Percentiles rank a stretch among this genome's conserved stretches.
These are phyloP conservation scores for Temnothorax rugatulus DNA, from an alignment of 2,888 invertebrate species.

Conservation along the genomic window DNA sequence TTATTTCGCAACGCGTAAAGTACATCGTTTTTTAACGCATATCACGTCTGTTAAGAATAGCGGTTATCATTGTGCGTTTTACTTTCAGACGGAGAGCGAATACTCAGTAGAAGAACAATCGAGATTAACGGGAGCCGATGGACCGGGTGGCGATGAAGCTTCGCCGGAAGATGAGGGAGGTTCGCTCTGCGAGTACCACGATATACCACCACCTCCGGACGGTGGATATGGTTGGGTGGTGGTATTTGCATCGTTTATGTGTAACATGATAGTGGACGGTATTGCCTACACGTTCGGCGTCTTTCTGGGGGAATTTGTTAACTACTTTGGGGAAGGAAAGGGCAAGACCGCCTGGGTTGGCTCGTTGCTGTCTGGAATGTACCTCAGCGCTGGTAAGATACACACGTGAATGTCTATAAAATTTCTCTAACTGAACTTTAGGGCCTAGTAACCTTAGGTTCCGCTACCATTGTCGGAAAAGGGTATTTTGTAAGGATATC, in stretches of 20 bases:
- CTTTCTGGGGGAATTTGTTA: slow-evolving; percentile 93
- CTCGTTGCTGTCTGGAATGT: slow-evolving; percentile 97
- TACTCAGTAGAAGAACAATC: slow-evolving; percentile 95
- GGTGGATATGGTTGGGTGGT: slow-evolving; percentile 98
- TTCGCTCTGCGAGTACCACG: slow-evolving; percentile 91
- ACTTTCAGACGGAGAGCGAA: slow-evolving; percentile 93
- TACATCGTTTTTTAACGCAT: neutral
- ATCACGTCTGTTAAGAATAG: neutral
- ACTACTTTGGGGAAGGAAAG: slow-evolving; percentile 94
- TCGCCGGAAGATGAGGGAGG: slow-evolving; percentile 87
- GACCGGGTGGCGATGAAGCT: slow-evolving; percentile 89
- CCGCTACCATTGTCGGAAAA: neutral
- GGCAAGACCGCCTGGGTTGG: slow-evolving; percentile 97
- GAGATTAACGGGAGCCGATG: slow-evolving; percentile 91
- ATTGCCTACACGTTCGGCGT: slow-evolving; percentile 99
- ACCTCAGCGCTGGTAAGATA: slow-evolving; percentile 94
- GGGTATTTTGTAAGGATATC: neutral
- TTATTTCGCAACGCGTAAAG: neutral
- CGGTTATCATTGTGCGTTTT: slow-evolving; percentile 7
- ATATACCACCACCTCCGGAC: slow-evolving; percentile 95
- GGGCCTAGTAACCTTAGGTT: neutral
- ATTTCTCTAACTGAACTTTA: neutral
- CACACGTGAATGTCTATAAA: neutral
- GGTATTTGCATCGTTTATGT: slow-evolving; percentile 98
- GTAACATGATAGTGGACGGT: slow-evolving; percentile 99